A percentile compares a stretch with the other conserved stretches of the same genome.
phyloP scores from a whole-genome alignment of 2,888 invertebrate genomes.

The Amphiduros pacificus region DNA sequence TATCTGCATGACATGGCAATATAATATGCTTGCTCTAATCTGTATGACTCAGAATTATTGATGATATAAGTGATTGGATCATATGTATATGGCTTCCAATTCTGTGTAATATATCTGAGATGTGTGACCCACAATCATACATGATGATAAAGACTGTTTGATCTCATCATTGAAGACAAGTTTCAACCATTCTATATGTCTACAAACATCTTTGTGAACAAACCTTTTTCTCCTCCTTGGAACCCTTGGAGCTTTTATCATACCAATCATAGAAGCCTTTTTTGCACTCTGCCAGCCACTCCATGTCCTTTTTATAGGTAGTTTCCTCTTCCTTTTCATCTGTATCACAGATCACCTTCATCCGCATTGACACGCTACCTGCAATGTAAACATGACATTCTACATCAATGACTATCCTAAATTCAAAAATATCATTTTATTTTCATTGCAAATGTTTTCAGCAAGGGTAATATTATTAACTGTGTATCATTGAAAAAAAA shows the following conservation, averaged over 20 bases:
- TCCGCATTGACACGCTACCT: constrained; percentile 54
- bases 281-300: constrained; percentile 49
- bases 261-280: constrained; percentile 46
- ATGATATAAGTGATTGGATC: too few relatives aligned
- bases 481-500: too few relatives aligned
- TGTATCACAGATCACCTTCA: constrained; percentile 39
- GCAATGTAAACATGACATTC: too few relatives aligned
- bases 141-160: background rate
- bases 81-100: too few relatives aligned
- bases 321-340: constrained; percentile 47
- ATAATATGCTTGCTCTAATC: too few relatives aligned
- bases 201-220: background rate
- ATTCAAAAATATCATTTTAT: too few relatives aligned
- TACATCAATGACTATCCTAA: too few relatives aligned
- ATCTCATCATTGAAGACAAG: background rate
- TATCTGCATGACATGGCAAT: too few relatives aligned
- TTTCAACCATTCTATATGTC: background rate
- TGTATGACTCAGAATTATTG: too few relatives aligned
- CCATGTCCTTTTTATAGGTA: constrained; percentile 49
- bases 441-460: too few relatives aligned
- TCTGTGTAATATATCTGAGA: too few relatives aligned
- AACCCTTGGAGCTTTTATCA: constrained; percentile 35
- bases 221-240: constrained; percentile 49
- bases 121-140: background rate
- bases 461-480: too few relatives aligned